Evolutionary conservation across 2,113 vertebrate species (phyloP).

Genomic region (Hyperopisus bebe): DNA sequence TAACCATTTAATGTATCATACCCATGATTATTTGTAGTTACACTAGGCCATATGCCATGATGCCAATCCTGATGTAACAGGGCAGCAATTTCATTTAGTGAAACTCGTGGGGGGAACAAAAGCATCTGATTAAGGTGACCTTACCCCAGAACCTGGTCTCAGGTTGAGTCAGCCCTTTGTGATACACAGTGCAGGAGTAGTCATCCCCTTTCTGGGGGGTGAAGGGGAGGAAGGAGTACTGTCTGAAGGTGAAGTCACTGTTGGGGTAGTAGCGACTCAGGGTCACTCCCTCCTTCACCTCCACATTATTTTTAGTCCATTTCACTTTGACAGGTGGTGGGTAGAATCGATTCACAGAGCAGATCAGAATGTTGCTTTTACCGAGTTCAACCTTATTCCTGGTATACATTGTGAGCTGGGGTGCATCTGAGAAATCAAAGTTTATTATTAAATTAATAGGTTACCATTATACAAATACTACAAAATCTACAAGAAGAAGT

Average conservation of each 20-base stretch:
- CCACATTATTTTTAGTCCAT: conserved; percentile 59
- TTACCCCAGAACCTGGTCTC: conserved; percentile 58
- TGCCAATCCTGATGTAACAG: neutral
- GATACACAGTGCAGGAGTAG: conserved; percentile 60
- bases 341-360: conserved; percentile 54
- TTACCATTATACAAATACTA: neutral
- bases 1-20: neutral
- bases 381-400: conserved; percentile 28
- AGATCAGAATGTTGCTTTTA: conserved; percentile 57
- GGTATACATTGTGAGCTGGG: conserved; percentile 47
- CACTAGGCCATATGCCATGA: neutral
- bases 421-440: conserved; percentile 41
- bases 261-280: conserved; percentile 50
- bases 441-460: neutral
- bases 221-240: conserved; percentile 59
- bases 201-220: conserved; percentile 48
- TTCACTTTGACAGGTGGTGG: conserved; percentile 55
- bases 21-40: neutral
- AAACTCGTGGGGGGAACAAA: neutral
- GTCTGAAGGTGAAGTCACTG: too few relatives aligned
- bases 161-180: conserved; percentile 30
- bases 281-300: conserved; percentile 38
- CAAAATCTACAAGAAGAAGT: neutral
- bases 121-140: neutral
- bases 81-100: too few relatives aligned